Base-by-base conservation (phyloP, 1,140 invertebrate species). In the Zeugodacus cucurbitae region DNA sequence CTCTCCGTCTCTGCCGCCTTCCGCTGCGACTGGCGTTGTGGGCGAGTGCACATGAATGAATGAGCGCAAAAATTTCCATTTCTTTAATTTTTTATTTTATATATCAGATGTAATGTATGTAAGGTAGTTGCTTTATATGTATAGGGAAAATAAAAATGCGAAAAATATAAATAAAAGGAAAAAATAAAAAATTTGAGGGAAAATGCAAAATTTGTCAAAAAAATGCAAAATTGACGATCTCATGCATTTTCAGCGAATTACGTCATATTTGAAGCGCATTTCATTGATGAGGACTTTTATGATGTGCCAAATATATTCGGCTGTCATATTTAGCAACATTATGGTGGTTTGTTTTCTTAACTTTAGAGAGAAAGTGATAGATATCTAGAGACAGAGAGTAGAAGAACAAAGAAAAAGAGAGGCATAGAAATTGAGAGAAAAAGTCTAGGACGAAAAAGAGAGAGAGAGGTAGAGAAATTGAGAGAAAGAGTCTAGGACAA, bases 31-130 rank as follows among this genome's bases (percentile, higher is more conserved):
- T 10, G 41, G 3, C 22, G 10, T 44, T 11, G 20, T 14, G 11
- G 17, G 74, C 10, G 74, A 82, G 41, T 82, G 74, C 74, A 82
- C 41, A 82, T 34, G 74, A 82, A 82, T 82, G 74, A 48, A 82
- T 82, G 48, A 82, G 26, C 41, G 41, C 11, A 82, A 37, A 44
- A 82, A 82, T 26, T 22, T 82, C 48, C 17, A 70, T 70, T n/a
- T 62, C n/a, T 62, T 62, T 54, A 54, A 54, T 54, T 54, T 54
- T 48, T 48, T 20, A 1, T n/a, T n/a, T n/a, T 14, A 48, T 48
- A 48, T 54, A 54, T 4, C 48, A 54, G 48, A 4, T n/a, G n/a
- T n/a, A n/a, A 54, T 17, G 8, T 34, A 74, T 74, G 20, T 22
- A 44, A 41, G 0, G 10, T 14, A 48, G 48, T 17, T 54, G 14